Percentiles rank a stretch among this genome's conserved stretches.
phyloP scores from a whole-genome alignment of 2,113 vertebrate species.

The Coptodon rendalli region DNA sequence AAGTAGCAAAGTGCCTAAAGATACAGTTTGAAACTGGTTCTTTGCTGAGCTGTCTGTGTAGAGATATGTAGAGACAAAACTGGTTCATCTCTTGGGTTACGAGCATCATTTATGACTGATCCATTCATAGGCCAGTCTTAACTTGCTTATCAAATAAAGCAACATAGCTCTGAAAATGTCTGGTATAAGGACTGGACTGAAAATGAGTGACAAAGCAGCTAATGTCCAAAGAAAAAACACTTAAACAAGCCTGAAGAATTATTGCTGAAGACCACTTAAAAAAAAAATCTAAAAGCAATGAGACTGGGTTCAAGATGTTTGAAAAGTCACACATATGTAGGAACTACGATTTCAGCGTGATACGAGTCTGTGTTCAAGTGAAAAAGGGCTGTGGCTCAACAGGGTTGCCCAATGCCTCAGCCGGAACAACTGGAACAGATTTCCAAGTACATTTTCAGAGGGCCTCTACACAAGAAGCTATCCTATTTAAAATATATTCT shows the following conservation, averaged over 20 bases:
- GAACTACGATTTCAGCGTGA: background rate
- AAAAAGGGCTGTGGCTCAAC: background rate
- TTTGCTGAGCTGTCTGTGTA: rapidly evolving
- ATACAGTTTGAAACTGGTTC: background rate
- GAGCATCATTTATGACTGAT: background rate
- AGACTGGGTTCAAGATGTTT: background rate
- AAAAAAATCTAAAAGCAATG: background rate
- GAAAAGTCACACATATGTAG: background rate
- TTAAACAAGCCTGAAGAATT: background rate
- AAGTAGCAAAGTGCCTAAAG: background rate
- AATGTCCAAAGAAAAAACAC: background rate
- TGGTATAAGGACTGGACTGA: background rate
- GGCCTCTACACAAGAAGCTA: background rate
- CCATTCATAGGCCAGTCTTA: background rate
- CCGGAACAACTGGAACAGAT: background rate
- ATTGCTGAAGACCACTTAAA: background rate
- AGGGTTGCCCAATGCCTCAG: background rate
- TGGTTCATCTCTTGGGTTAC: background rate
- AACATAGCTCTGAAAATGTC: background rate
- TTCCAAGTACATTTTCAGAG: background rate
- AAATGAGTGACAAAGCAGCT: background rate
- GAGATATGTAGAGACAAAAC: background rate
- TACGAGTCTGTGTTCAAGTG: background rate
- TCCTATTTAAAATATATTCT: background rate
- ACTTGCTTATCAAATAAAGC: background rate